Conservation (phyloP, 2,888 invertebrate genomes). For the Doris montereyensis region DNA sequence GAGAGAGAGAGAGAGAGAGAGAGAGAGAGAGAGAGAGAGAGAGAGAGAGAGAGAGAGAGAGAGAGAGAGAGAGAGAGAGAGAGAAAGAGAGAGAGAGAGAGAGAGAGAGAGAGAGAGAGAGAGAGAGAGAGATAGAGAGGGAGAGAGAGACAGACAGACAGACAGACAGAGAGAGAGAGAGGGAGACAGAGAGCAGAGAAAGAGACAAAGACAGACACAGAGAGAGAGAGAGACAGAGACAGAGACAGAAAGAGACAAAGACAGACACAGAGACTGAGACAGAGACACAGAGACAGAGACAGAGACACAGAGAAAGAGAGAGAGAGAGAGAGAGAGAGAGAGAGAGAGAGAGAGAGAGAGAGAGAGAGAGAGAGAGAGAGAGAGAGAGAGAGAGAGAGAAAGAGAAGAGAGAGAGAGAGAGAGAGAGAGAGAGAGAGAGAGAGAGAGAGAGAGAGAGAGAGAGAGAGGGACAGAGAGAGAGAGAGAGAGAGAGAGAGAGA, state of each 20-base stretch:
- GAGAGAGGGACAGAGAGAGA: background rate
- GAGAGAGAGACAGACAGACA: background rate
- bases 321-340: background rate
- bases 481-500: constrained; percentile 17
- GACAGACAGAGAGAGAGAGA: background rate
- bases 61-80: too few species aligned
- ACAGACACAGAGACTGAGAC: too few species aligned
- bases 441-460: background rate
- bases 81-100: background rate
- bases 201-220: background rate
- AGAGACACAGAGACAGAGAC: too few species aligned
- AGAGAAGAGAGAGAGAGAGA: background rate
- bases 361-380: constrained; percentile 11
- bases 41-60: too few species aligned
- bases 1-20: constrained; percentile 14
- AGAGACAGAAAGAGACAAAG: too few species aligned
- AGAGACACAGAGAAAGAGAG: too few species aligned
- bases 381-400: background rate
- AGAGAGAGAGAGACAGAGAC: constrained; percentile 13
- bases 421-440: background rate
- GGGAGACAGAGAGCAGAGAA: background rate
- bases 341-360: background rate
- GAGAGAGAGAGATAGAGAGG: background rate
- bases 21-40: too few species aligned
- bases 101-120: constrained; percentile 3